phyloP scores from a whole-genome alignment of 2,888 invertebrate species.

The Agrypnus murinus region DNA sequence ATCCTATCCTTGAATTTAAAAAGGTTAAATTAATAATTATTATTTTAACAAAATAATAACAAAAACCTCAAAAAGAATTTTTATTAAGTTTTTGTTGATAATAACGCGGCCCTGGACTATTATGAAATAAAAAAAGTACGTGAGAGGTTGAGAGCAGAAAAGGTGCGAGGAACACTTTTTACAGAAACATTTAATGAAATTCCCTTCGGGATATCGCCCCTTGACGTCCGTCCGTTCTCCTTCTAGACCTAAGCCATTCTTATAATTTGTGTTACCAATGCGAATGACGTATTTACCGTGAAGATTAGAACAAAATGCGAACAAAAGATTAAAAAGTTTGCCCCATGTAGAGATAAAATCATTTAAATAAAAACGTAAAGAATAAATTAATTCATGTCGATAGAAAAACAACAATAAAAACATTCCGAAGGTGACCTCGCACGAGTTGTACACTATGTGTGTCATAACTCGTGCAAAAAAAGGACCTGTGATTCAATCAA shows the following conservation, averaged over 20 bases:
- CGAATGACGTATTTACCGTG: neutral
- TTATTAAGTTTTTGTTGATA: no score
- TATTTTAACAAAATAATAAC: no score
- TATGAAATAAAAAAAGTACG: neutral
- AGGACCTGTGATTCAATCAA: constrained; percentile 56
- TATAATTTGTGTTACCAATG: neutral
- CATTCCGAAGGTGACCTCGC: constrained; percentile 48
- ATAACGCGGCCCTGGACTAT: no score
- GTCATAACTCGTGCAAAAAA: constrained; percentile 48
- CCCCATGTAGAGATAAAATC: neutral
- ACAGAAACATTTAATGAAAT: constrained; percentile 3
- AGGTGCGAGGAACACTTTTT: constrained; percentile 19
- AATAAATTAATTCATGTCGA: no score
- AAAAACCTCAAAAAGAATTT: no score
- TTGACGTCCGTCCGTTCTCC: constrained; percentile 4
- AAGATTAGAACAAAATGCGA: neutral
- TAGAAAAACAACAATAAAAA: constrained; percentile 29
- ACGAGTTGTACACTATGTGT: constrained; percentile 48
- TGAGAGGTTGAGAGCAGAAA: neutral
- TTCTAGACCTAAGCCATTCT: neutral
- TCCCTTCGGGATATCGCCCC: constrained; percentile 14
- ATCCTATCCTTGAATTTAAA: no score
- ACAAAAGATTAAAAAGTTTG: constrained; percentile 5
- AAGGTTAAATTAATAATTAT: no score
- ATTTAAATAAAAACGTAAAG: no score